phyloP scores from a whole-genome alignment of 1,140 invertebrate genomes.

The Colletes gigas region DNA sequence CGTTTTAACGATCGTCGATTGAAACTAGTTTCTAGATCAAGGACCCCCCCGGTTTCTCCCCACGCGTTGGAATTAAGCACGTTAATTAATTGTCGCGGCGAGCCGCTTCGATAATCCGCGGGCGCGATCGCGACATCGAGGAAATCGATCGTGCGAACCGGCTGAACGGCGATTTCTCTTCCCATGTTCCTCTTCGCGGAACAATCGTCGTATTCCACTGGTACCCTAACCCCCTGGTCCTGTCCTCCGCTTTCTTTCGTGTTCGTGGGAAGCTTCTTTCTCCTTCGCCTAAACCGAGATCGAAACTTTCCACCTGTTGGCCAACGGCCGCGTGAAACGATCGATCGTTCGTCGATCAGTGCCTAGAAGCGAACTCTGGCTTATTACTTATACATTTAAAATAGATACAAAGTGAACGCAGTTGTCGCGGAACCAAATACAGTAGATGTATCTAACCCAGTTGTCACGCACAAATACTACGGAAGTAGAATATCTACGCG shows the following conservation, averaged over 20 bases:
- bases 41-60: conserved; percentile 13
- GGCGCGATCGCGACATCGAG: conserved; percentile 17
- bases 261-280: conserved; percentile 42
- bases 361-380: too few species aligned
- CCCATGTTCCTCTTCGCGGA: conserved; percentile 55
- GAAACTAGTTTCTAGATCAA: conserved; percentile 38
- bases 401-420: too few species aligned
- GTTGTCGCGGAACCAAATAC: too few species aligned
- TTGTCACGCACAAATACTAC: too few species aligned
- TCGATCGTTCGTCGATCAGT: too few species aligned
- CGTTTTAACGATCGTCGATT: conserved; percentile 28
- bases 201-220: conserved; percentile 46
- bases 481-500: too few species aligned
- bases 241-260: conserved; percentile 16
- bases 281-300: neutral
- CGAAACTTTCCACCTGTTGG: neutral
- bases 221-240: neutral
- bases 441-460: too few species aligned
- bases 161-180: conserved; percentile 61
- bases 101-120: conserved; percentile 33
- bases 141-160: conserved; percentile 64
- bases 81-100: conserved; percentile 45
- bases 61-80: conserved; percentile 13
- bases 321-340: neutral
- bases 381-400: too few species aligned